These are phyloP conservation scores for Drosophila meridionalis DNA, from an alignment of 2,888 invertebrate genomes.

Conservation along the genomic window DNA sequence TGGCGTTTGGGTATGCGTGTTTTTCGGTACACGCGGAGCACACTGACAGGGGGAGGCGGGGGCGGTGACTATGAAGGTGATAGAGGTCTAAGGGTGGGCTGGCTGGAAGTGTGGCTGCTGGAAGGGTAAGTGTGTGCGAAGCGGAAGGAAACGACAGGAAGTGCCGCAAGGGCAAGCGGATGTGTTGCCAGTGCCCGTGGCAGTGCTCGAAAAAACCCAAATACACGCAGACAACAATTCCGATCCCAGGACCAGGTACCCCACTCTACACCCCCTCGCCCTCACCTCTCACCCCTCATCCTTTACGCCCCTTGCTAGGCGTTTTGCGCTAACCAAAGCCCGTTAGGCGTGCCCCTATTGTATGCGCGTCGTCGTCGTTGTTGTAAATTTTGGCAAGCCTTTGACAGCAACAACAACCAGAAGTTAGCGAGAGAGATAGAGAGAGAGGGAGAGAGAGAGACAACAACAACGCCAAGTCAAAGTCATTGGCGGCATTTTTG, in stretches of 20 bases:
- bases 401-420: conserved; percentile 33
- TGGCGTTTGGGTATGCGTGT: conserved; percentile 42
- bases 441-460: neutral
- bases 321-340: conserved; percentile 14
- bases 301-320: neutral
- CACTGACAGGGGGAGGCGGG: neutral
- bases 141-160: conserved; percentile 71
- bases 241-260: neutral
- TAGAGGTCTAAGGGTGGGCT: neutral
- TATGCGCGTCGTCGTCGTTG: conserved; percentile 8
- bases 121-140: conserved; percentile 42
- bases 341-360: conserved; percentile 14
- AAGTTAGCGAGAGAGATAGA: neutral
- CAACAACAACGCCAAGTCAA: conserved; percentile 46
- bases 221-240: conserved; percentile 6
- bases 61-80: neutral
- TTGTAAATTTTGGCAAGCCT: conserved; percentile 52
- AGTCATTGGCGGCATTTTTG: conserved; percentile 72
- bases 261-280: neutral
- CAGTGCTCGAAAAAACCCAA: conserved; percentile 32
- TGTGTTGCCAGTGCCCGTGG: conserved; percentile 62
- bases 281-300: neutral
- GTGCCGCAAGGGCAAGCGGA: conserved; percentile 77
- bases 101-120: neutral
- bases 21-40: neutral